Evolutionary conservation across 2,888 invertebrate species (phyloP).

Genomic region (Noctua fimbriata): DNA sequence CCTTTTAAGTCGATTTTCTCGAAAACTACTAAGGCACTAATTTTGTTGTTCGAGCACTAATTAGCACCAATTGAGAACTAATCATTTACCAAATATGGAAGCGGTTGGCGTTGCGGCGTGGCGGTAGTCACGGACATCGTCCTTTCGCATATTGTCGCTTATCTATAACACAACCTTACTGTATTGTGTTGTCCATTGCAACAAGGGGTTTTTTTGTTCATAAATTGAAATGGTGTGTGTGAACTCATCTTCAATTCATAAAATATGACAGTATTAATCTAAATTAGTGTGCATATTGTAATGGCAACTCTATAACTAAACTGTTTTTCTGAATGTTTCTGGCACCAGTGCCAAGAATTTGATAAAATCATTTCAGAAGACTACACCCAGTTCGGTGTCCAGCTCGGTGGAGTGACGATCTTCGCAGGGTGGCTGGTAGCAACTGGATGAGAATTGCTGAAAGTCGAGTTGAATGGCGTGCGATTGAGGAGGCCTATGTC

Average conservation of each 20-base stretch:
- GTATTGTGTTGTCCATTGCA: slow-evolving; percentile 18
- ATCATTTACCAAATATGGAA: too few relatives aligned
- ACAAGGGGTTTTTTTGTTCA: too few relatives aligned
- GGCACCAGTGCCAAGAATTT: not conserved
- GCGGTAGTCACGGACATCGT: not conserved
- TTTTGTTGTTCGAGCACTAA: too few relatives aligned
- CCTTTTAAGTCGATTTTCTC: too few relatives aligned
- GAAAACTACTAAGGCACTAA: too few relatives aligned
- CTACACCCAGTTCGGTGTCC: not conserved
- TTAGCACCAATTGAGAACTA: too few relatives aligned
- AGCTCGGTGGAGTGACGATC: too few relatives aligned
- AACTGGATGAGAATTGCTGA: too few relatives aligned
- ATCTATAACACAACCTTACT: not conserved
- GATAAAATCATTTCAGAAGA: not conserved
- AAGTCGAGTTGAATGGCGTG: too few relatives aligned
- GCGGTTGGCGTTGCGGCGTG: too few relatives aligned
- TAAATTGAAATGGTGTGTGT: slow-evolving; percentile 7
- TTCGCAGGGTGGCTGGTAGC: too few relatives aligned
- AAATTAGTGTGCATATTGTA: not conserved
- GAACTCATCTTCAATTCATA: not conserved
- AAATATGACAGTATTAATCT: not conserved
- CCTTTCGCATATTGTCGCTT: slow-evolving; percentile 5
- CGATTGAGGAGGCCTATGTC: too few relatives aligned
- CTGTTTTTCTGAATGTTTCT: not conserved
- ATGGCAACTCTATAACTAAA: not conserved